These are phyloP conservation scores for Alitta virens DNA, from an alignment of 2,888 invertebrate species.

Conservation along the genomic window DNA sequence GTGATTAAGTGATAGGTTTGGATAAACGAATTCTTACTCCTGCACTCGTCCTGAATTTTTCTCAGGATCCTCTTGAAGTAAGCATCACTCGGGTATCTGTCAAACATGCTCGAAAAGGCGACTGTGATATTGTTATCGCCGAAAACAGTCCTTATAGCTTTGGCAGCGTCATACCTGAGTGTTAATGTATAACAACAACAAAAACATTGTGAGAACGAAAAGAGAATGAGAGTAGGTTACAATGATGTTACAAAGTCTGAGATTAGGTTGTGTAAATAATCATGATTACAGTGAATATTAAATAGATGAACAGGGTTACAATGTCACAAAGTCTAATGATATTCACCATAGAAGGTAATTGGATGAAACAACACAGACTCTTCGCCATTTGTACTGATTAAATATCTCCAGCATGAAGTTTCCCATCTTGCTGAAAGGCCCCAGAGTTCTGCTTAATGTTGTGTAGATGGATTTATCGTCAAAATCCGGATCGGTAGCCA, in stretches of 20 bases:
- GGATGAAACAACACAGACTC: constrained; percentile 35
- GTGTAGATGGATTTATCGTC: constrained; percentile 25
- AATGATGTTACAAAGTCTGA: no score
- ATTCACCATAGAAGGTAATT: constrained; percentile 12
- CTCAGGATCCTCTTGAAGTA: constrained; percentile 19
- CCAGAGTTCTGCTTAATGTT: constrained; percentile 31
- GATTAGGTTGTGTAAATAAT: no score
- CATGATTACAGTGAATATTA: no score
- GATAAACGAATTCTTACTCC: no score
- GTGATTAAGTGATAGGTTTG: no score
- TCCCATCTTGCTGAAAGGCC: constrained; percentile 31
- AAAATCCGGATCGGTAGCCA: constrained; percentile 31
- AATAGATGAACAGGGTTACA: no score
- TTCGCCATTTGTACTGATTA: constrained; percentile 31
- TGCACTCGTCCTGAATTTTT: constrained; percentile 20
- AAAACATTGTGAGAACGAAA: no score
- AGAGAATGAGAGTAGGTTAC: no score
- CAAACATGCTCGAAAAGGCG: constrained; percentile 19
- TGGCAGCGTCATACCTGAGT: neutral
- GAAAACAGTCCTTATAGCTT: constrained; percentile 25
- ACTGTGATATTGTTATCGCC: constrained; percentile 24
- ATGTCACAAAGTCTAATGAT: no score
- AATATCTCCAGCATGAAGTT: constrained; percentile 17
- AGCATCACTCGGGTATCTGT: constrained; percentile 5
- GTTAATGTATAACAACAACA: no score